Conservation (phyloP, 2,113 vertebrate species). For the Forbesichthys papilliferus region DNA sequence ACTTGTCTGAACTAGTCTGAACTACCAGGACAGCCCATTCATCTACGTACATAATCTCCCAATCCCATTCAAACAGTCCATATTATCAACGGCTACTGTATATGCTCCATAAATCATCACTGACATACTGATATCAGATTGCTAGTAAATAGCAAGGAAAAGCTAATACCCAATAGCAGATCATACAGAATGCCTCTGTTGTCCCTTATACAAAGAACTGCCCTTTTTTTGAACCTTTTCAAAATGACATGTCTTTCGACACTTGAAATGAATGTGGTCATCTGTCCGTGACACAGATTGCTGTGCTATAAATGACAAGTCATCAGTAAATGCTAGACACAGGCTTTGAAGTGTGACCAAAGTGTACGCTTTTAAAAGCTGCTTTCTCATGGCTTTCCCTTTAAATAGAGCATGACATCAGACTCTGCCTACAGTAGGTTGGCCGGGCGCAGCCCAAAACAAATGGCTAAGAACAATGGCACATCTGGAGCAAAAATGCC, state of each 20-base stretch:
- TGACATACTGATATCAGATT: too few relatives aligned
- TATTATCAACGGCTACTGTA: too few relatives aligned
- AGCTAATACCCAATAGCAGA: background rate
- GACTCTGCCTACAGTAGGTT: slow-evolving; percentile 53
- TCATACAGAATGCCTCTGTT: slow-evolving; percentile 1
- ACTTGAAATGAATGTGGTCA: slow-evolving; percentile 65
- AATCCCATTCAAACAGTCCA: slow-evolving; percentile 15
- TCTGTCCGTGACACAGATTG: slow-evolving; percentile 67
- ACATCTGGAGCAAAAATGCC: slow-evolving; percentile 69
- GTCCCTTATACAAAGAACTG: slow-evolving; percentile 20
- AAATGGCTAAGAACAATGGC: slow-evolving; percentile 75
- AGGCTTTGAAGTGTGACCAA: slow-evolving; percentile 64
- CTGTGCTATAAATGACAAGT: slow-evolving; percentile 49
- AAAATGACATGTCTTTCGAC: slow-evolving; percentile 63
- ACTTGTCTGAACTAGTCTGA: slow-evolving; percentile 41
- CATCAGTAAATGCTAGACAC: slow-evolving; percentile 52
- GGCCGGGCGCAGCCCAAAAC: slow-evolving; percentile 59
- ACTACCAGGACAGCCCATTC: slow-evolving; percentile 46
- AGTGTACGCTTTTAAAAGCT: slow-evolving; percentile 51
- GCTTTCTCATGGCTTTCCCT: slow-evolving; percentile 65
- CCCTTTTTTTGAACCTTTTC: slow-evolving; percentile 53
- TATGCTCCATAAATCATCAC: too few relatives aligned
- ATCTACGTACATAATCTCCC: slow-evolving; percentile 30
- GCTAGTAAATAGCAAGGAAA: too few relatives aligned
- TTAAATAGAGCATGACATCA: slow-evolving; percentile 79